Evolutionary conservation across 1,140 invertebrate genomes (phyloP).

Genomic region (Ips typographus): DNA sequence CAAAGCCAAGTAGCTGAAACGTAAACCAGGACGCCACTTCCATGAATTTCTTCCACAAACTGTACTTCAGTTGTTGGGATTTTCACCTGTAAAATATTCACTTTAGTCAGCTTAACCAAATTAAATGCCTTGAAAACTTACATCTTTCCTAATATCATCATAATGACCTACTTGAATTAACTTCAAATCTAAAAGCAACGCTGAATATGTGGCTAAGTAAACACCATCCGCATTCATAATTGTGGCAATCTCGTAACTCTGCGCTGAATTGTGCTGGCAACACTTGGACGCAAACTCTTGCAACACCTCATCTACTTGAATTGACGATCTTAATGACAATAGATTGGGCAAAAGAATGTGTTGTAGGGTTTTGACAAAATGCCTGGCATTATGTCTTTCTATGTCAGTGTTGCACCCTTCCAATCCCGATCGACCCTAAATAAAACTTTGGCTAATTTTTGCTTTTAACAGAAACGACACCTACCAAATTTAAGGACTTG

Average conservation of each 20-base stretch:
- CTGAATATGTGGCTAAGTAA: conserved; percentile 85
- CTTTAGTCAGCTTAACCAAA: background rate
- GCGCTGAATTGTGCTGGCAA: conserved; percentile 75
- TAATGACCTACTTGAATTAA: conserved; percentile 78
- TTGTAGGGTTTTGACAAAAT: conserved; percentile 72
- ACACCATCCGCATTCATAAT: conserved; percentile 95
- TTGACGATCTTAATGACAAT: conserved; percentile 69
- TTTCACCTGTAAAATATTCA: conserved; percentile 53
- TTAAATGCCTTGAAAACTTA: conserved; percentile 47
- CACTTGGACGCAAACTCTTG: conserved; percentile 90
- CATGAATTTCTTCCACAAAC: conserved; percentile 88
- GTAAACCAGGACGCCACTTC: conserved; percentile 87
- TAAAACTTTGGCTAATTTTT: conserved; percentile 3
- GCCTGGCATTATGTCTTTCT: conserved; percentile 75
- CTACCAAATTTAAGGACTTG: conserved; percentile 60
- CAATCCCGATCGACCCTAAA: conserved; percentile 56
- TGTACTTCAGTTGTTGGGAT: conserved; percentile 70
- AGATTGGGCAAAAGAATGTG: conserved; percentile 72
- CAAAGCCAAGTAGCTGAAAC: conserved; percentile 88
- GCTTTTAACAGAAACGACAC: background rate
- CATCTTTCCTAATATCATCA: conserved; percentile 62
- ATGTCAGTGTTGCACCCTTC: conserved; percentile 73
- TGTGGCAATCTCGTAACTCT: conserved; percentile 63
- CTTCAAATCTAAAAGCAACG: conserved; percentile 79
- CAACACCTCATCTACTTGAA: conserved; percentile 85